Evolutionary conservation across 2,797 vertebrate genomes (phyloP).

Genomic region (Emys orbicularis): DNA sequence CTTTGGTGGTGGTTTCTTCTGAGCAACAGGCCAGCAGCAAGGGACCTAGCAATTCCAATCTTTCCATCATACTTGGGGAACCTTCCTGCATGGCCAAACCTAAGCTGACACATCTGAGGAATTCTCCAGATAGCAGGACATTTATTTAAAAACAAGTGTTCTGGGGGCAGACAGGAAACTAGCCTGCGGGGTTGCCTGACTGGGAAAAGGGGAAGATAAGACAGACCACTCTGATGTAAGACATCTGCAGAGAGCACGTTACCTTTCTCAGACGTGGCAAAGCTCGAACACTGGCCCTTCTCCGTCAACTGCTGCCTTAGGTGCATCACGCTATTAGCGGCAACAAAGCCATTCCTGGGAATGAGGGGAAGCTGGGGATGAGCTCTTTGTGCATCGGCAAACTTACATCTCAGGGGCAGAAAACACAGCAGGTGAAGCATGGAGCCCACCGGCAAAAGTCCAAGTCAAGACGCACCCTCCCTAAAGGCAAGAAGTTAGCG

Average conservation of each 20-base stretch:
- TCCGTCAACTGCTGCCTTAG: slow-evolving; percentile 88
- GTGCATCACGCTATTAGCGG: slow-evolving; percentile 86
- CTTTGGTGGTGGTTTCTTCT: background rate
- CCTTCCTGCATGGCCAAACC: background rate
- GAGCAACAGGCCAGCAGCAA: background rate
- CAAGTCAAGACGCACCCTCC: background rate
- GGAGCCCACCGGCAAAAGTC: background rate
- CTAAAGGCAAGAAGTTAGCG: background rate
- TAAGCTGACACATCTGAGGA: background rate
- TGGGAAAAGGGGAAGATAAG: background rate
- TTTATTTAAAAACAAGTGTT: background rate
- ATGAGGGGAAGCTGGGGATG: background rate
- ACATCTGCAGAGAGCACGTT: background rate
- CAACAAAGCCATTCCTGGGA: slow-evolving; percentile 87
- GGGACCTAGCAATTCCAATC: background rate
- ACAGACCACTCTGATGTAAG: accelerated
- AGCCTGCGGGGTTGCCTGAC: background rate
- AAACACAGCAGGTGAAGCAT: accelerated
- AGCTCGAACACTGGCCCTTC: slow-evolving; percentile 87
- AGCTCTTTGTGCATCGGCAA: background rate
- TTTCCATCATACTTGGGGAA: background rate
- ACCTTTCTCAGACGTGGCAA: slow-evolving; percentile 94
- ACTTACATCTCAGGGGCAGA: background rate
- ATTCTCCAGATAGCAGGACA: background rate
- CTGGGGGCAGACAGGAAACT: background rate